Evolutionary conservation across 1,140 invertebrate species (phyloP).

Genomic region (Acromyrmex heyeri): DNA sequence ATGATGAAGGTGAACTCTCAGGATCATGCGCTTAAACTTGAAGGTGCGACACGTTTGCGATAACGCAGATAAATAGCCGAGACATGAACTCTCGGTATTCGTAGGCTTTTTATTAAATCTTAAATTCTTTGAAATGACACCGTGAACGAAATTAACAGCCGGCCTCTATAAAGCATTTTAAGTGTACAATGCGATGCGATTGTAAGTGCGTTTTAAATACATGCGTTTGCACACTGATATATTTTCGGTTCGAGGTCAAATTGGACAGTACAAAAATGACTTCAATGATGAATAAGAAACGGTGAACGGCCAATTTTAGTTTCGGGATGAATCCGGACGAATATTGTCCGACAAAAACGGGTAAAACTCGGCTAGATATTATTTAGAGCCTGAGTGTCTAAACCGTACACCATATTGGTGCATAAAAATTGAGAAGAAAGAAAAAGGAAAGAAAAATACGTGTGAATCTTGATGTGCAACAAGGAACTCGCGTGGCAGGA

Average conservation of each 20-base stretch:
- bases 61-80: not conserved
- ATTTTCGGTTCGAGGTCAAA: slow-evolving; percentile 40
- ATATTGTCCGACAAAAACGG: slow-evolving; percentile 71
- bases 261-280: slow-evolving; percentile 11
- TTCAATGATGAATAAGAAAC: slow-evolving; percentile 16
- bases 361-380: slow-evolving; percentile 73
- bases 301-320: slow-evolving; percentile 38
- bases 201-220: slow-evolving; percentile 42
- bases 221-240: slow-evolving; percentile 25
- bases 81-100: slow-evolving; percentile 28
- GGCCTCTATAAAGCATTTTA: slow-evolving; percentile 47
- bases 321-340: slow-evolving; percentile 50
- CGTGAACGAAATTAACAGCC: slow-evolving; percentile 34
- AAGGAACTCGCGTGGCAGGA: slow-evolving; percentile 4
- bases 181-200: slow-evolving; percentile 11
- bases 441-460: slow-evolving; percentile 30
- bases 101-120: slow-evolving; percentile 48
- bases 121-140: slow-evolving; percentile 5
- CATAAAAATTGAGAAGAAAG: slow-evolving; percentile 53
- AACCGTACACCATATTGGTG: slow-evolving; percentile 81
- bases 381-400: slow-evolving; percentile 64
- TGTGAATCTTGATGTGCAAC: slow-evolving; percentile 27
- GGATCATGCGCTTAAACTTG: slow-evolving; percentile 19
- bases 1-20: slow-evolving; percentile 25
- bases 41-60: not conserved